phyloP scores from a whole-genome alignment of 2,113 vertebrate genomes.

The Psilopsiagon aymara region DNA sequence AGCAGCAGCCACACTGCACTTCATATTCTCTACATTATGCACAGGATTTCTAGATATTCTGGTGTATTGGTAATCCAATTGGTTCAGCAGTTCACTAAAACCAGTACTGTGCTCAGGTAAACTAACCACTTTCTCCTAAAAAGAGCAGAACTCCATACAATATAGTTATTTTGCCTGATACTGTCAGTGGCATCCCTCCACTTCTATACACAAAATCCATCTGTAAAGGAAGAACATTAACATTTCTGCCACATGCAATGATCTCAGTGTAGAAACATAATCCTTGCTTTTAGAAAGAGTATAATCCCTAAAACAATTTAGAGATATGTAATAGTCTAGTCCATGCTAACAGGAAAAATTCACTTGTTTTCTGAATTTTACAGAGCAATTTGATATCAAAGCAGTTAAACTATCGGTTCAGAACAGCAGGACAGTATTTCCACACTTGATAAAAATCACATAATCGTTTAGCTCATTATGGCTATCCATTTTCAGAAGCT shows the following conservation, averaged over 20 bases:
- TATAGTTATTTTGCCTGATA: not conserved
- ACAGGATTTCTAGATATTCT: not conserved
- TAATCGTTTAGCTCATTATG: not conserved
- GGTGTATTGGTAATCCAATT: not conserved
- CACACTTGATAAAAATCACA: not conserved
- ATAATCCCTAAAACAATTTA: not conserved
- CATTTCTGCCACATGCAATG: not conserved
- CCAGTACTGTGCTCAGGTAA: not conserved
- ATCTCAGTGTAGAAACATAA: slow-evolving; percentile 2
- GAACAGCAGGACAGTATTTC: not conserved
- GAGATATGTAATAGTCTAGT: not conserved
- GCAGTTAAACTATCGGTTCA: slow-evolving; percentile 8
- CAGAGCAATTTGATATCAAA: not conserved
- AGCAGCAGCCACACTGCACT: not conserved
- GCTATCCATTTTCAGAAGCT: not conserved
- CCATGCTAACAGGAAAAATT: not conserved
- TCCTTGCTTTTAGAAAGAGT: not conserved
- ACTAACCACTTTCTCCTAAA: not conserved
- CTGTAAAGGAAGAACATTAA: not conserved
- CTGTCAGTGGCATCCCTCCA: rapidly evolving
- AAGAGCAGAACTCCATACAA: not conserved
- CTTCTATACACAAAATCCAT: not conserved
- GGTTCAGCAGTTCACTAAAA: not conserved
- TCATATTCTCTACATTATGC: not conserved
- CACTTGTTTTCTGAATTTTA: not conserved